Conservation (phyloP, 2,888 invertebrate genomes). For the Eupithecia subumbrata region DNA sequence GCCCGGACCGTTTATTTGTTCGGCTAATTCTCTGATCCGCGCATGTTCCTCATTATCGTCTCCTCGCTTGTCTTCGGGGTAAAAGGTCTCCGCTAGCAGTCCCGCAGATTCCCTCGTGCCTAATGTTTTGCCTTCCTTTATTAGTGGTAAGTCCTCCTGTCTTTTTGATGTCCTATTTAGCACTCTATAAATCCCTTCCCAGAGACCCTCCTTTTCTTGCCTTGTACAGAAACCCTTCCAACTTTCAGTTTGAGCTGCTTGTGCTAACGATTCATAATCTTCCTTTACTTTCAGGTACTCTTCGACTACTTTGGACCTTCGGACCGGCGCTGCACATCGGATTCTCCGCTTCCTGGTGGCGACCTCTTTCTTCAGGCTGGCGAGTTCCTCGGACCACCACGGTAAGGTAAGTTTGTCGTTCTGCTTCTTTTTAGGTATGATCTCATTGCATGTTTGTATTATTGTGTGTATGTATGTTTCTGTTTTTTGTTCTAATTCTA, state of each 20-base stretch:
- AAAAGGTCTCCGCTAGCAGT: conserved; percentile 27
- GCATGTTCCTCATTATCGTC: conserved; percentile 27
- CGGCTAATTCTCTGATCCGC: not conserved
- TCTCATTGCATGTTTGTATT: not conserved
- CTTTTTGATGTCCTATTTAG: conserved; percentile 13
- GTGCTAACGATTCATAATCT: too few relatives aligned
- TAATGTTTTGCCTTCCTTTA: not conserved
- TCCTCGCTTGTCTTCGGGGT: conserved; percentile 17
- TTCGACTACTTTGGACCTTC: too few relatives aligned
- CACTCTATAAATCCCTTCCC: too few relatives aligned
- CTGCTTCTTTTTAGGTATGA: not conserved
- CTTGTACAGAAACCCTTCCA: too few relatives aligned
- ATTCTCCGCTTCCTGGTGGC: too few relatives aligned
- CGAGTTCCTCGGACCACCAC: too few relatives aligned
- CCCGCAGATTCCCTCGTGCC: conserved; percentile 13
- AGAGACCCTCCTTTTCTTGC: too few relatives aligned
- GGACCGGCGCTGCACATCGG: too few relatives aligned
- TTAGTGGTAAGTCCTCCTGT: conserved; percentile 18
- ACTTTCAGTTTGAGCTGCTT: too few relatives aligned
- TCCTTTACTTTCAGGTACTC: too few relatives aligned
- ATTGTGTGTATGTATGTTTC: not conserved
- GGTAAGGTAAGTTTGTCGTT: conserved; percentile 5
- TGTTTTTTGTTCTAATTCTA: not conserved
- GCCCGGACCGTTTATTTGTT: too few relatives aligned
- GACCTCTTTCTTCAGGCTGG: too few relatives aligned